A percentile compares a stretch with the other conserved stretches of the same genome.
phyloP scores from a whole-genome alignment of 2,888 invertebrate genomes.

The Trichopoda pennipes region DNA sequence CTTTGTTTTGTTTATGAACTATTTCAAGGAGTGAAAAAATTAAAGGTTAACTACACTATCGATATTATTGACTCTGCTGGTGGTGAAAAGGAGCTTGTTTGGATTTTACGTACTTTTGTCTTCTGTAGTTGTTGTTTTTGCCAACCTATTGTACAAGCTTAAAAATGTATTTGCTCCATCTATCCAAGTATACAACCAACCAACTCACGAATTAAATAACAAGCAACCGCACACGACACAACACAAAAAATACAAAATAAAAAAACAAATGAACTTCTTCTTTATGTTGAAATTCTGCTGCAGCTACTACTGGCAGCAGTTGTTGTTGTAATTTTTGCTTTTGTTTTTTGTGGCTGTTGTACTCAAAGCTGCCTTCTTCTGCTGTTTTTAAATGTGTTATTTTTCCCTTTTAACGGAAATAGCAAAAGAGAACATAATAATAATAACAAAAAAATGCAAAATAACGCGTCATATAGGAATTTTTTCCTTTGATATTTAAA shows the following conservation, averaged over 20 bases:
- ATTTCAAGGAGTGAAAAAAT: not conserved
- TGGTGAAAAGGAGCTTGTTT: conserved; percentile 55
- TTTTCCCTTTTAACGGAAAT: conserved; percentile 67
- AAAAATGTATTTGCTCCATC: conserved; percentile 62
- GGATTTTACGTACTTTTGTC: conserved; percentile 34
- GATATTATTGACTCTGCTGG: conserved; percentile 56
- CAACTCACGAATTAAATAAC: conserved; percentile 41
- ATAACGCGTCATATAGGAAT: conserved; percentile 68
- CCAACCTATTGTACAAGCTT: conserved; percentile 59
- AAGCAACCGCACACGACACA: conserved; percentile 46
- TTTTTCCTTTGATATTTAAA: conserved; percentile 55
- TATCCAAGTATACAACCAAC: conserved; percentile 44
- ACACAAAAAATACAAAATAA: conserved; percentile 33
- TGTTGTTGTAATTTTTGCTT: conserved; percentile 21
- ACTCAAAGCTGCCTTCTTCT: conserved; percentile 57
- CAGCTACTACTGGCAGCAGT: conserved; percentile 40
- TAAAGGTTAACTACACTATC: conserved; percentile 6
- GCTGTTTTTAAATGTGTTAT: conserved; percentile 54
- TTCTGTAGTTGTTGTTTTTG: conserved; percentile 57
- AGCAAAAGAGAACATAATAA: conserved; percentile 64
- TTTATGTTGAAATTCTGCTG: conserved; percentile 52
- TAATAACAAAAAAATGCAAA: conserved; percentile 62
- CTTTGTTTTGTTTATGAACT: not conserved
- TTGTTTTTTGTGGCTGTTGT: conserved; percentile 32
- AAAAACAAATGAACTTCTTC: conserved; percentile 59